Base-by-base conservation (phyloP, 1,140 invertebrate genomes). In the Dreissena polymorpha region DNA sequence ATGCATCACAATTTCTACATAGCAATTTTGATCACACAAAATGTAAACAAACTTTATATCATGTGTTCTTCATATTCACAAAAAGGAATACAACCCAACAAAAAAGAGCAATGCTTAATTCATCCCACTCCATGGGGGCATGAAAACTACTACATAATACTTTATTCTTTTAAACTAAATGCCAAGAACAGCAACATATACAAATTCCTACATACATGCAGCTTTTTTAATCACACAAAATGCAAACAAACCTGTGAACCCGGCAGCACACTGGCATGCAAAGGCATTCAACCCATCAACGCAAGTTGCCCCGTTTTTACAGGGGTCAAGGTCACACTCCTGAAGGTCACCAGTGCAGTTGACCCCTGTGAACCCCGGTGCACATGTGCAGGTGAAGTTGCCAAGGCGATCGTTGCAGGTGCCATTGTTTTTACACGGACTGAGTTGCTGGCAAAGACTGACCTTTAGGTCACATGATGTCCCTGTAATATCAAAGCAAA, bases 271-370 rank as follows among this genome's bases (percentile, higher is more conserved):
- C 18, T 78, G 23, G 73, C 91, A 91, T 60, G 64, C 77, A 72
- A 85, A 89, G 12, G 57, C 21, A 60, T 60, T 60, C 21, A 23
- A 60, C 57, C 80, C 60, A 78, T 98, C 97, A 70, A 97, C 95
- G 90, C 98, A 99, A 0, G 96, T 97, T 14, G 97, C 97, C 0
- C 96, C 96, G 91, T 98, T 97, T 74, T 96, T 94, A 91, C 98
- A 99, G 0, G 97, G 97, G 91, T 96, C 96, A 57, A 96, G 96
- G 84, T 96, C 96, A 93, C 98, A 99, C 92, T 99, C 97, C 92
- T 99, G 96, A 89, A 98, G 97, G 93, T 89, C 98, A 96, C 0
- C 95, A 55, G 88, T 84, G 85, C 88, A 91, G 51, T 95, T 95
- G 21, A 92, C 81, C 5, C 97, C 97, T 23, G 84, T 84, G 18